Conservation (phyloP, 2,797 vertebrate species). For the Parotocinclus haroldoi region DNA sequence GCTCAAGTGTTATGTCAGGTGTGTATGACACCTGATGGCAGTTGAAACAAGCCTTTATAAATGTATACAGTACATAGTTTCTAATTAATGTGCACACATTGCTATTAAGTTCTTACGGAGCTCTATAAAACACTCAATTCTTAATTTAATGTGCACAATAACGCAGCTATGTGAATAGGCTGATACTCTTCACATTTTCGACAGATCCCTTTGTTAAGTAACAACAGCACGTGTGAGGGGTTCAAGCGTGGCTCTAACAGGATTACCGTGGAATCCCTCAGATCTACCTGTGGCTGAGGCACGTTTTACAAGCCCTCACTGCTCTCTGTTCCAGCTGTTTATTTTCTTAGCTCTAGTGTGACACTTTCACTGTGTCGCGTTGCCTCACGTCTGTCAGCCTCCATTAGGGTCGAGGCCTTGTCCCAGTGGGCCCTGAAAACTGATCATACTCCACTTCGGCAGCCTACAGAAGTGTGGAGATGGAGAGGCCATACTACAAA, state of each 20-base stretch:
- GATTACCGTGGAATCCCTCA: conserved; percentile 57
- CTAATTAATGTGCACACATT: no score
- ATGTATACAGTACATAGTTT: no score
- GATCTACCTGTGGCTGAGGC: conserved; percentile 63
- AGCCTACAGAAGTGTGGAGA: conserved; percentile 18
- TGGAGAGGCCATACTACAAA: conserved; percentile 5
- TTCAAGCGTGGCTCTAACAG: conserved; percentile 56
- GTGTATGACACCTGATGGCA: no score
- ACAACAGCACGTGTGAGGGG: conserved; percentile 26
- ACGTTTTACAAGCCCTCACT: conserved; percentile 58
- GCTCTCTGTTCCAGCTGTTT: conserved; percentile 62
- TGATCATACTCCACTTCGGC: conserved; percentile 52
- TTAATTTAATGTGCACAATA: conserved; percentile 13
- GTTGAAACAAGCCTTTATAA: no score
- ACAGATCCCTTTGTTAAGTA: conserved; percentile 17
- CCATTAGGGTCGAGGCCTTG: conserved; percentile 60
- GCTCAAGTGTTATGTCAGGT: no score
- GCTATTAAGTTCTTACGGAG: no score
- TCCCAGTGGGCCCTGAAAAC: conserved; percentile 39
- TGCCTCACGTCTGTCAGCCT: conserved; percentile 67
- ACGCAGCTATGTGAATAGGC: conserved; percentile 3
- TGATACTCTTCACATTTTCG: conserved; percentile 13
- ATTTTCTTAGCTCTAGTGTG: conserved; percentile 67
- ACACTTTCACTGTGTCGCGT: conserved; percentile 62
- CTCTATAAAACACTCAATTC: no score